Evolutionary conservation across 1,140 invertebrate genomes (phyloP), one percentile per base, ranked within the genome.

Genomic region (Oedothorax gibbosus): DNA sequence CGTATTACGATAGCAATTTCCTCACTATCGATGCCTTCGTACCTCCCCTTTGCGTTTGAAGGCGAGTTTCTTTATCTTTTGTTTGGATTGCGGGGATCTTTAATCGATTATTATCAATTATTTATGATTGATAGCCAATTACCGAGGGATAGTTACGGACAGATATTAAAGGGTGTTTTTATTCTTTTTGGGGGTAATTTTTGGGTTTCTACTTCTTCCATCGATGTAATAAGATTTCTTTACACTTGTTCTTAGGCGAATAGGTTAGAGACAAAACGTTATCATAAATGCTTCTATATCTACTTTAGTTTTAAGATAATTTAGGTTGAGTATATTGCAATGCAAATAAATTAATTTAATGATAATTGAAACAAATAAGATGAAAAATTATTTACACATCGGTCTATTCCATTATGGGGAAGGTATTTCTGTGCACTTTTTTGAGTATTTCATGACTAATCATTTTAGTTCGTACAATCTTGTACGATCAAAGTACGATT

Each of bases 111-210:
- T 68, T 51, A 21, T 20, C 53, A 65, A 79, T 79, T 79, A 79
- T 68, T 51, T 21, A 14, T 79, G 77, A 79, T 79, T 68, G 53
- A 79, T 79, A 20, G 51, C 49, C 77, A 79, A 79, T 79, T 79
- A 68, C 53, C n/a, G 11, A 56, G 18, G 4, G 21, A 53, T 14
- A 15, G 51, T 54, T 79, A 68, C n/a, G 18, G 15, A 20, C 14
- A 11, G 6, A 68, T 79, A 68, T 68, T 57, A 77, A 51, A 18
- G 75, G 60, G 49, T 35, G 18, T 14, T 77, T 77, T 77, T 77
- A 77, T 77, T 62, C 50, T 50, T 35, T 60, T 20, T 60, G 20
- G n/a, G 35, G 54, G n/a, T 75, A 75, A 75, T 75, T 60, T 75
- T 60, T 60, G 14, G 12, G 71, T 54, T 75, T 71, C 35, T 75